A percentile compares a stretch with the other conserved stretches of the same genome.
Conservation (phyloP, 2,113 vertebrate genomes). For the Labeo rohita region DNA sequence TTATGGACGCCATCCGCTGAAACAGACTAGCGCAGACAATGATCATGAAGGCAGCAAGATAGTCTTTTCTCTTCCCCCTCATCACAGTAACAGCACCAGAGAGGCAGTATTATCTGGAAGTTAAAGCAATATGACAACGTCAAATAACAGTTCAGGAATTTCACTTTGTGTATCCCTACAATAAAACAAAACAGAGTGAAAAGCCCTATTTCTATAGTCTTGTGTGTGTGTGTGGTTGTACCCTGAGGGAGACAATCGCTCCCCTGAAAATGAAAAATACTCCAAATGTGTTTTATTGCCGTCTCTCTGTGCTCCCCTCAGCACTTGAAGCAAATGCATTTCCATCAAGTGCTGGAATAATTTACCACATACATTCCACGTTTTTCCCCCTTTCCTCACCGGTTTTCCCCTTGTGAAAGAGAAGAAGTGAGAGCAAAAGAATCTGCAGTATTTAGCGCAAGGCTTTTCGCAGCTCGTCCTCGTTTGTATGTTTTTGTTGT, state of each 20-base stretch:
- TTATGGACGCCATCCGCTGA: not conserved
- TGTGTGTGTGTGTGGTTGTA: constrained; percentile 43
- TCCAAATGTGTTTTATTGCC: constrained; percentile 58
- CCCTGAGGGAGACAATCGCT: constrained; percentile 58
- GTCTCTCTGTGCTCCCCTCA: constrained; percentile 42
- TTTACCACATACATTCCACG: constrained; percentile 48
- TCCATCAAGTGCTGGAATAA: constrained; percentile 58
- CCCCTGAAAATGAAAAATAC: constrained; percentile 60
- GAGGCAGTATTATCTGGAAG: not conserved
- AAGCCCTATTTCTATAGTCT: constrained; percentile 38
- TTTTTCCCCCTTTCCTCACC: not conserved
- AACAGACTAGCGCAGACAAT: not conserved
- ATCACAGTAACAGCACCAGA: constrained; percentile 12
- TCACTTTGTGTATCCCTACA: constrained; percentile 34
- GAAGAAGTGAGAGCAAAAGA: not conserved
- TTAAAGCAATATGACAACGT: constrained; percentile 34
- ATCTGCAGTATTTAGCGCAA: not conserved
- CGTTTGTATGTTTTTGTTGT: constrained; percentile 26
- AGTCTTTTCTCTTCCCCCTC: not conserved
- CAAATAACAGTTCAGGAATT: constrained; percentile 44
- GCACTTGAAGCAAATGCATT: constrained; percentile 59
- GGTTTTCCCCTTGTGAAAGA: constrained; percentile 38
- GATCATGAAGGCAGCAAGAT: not conserved
- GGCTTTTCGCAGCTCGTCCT: not conserved
- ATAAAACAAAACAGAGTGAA: constrained; percentile 45